phyloP scores from a whole-genome alignment of 2,113 vertebrate species.

The Bubo bubo region DNA sequence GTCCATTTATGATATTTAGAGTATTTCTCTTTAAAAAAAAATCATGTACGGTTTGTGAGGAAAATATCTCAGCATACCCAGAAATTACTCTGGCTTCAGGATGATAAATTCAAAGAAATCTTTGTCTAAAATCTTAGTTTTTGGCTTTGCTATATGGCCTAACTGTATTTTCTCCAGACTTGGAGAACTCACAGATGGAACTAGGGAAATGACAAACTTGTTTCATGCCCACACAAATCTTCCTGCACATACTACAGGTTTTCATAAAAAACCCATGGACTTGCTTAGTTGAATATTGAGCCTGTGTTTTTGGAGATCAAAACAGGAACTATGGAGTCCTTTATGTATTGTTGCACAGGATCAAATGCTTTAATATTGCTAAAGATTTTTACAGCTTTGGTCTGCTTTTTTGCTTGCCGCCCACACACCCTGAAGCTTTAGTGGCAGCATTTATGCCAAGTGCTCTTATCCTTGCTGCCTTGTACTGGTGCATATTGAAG shows the following conservation, averaged over 20 bases:
- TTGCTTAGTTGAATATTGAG: background rate
- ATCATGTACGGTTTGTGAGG: background rate
- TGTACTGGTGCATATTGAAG: background rate
- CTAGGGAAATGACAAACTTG: background rate
- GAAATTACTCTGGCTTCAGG: background rate
- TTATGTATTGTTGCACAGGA: background rate
- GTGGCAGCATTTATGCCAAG: background rate
- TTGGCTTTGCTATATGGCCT: background rate
- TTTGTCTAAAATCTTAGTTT: background rate
- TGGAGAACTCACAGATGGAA: background rate
- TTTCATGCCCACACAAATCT: background rate
- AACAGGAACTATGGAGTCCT: background rate
- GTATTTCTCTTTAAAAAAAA: background rate
- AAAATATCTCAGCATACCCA: background rate
- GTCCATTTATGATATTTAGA: background rate
- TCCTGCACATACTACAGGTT: background rate
- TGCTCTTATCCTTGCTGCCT: background rate
- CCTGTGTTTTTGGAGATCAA: background rate
- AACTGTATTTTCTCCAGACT: background rate
- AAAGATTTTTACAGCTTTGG: background rate
- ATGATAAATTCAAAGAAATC: background rate
- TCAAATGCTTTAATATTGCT: background rate
- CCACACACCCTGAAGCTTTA: background rate
- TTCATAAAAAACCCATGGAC: background rate
- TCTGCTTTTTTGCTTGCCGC: background rate